Conservation (phyloP, 2,888 invertebrate genomes). For the Cephus rjabovi region DNA sequence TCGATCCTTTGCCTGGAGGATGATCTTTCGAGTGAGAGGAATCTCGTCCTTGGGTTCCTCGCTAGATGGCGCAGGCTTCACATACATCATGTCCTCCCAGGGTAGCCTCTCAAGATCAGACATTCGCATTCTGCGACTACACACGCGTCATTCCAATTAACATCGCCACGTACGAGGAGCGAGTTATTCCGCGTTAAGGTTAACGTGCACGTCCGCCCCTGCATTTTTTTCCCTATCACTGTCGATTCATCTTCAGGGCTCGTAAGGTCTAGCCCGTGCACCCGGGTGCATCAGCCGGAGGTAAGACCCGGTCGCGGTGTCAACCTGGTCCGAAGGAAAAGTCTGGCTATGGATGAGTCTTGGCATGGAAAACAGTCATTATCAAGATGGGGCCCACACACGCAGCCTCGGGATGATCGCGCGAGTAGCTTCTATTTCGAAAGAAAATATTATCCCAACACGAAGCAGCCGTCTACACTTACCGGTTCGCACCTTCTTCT, state of each 20-base stretch:
- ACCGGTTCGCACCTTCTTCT: constrained; percentile 31
- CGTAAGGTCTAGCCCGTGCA: not conserved
- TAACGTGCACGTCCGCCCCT: constrained; percentile 27
- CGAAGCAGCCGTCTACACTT: constrained; percentile 37
- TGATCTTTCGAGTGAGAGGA: constrained; percentile 36
- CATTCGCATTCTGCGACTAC: constrained; percentile 28
- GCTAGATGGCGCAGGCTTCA: constrained; percentile 33
- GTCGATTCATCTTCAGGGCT: not conserved
- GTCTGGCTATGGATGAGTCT: constrained; percentile 12
- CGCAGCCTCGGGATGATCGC: constrained; percentile 26
- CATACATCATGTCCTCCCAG: constrained; percentile 31
- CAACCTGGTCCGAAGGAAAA: constrained; percentile 7
- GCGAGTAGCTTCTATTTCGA: constrained; percentile 57
- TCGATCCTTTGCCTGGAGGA: not conserved
- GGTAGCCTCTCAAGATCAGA: constrained; percentile 40
- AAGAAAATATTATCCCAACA: constrained; percentile 59
- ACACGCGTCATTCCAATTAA: constrained; percentile 50
- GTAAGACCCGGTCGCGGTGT: not conserved
- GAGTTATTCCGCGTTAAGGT: constrained; percentile 34
- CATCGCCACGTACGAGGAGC: constrained; percentile 28
- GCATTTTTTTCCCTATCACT: not conserved
- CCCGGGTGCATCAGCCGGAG: constrained; percentile 30
- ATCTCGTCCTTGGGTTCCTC: constrained; percentile 46
- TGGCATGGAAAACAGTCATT: not conserved
- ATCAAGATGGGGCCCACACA: constrained; percentile 32